A percentile compares a stretch with the other conserved stretches of the same genome.
phyloP scores from a whole-genome alignment of 2,797 vertebrate genomes.

The Pangasius larnaudii region DNA sequence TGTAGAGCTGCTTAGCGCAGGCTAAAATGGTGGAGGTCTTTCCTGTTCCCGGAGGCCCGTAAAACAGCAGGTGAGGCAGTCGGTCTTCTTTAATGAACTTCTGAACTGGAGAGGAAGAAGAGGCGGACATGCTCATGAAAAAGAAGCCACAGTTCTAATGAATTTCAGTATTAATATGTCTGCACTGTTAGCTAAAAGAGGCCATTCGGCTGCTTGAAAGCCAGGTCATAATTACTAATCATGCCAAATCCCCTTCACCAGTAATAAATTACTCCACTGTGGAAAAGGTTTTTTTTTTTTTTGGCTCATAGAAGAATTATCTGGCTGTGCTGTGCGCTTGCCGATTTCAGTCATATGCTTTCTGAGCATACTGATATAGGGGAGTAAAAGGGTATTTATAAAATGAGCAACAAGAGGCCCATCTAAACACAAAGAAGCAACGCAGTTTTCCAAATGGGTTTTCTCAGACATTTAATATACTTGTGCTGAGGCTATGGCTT shows the following conservation, averaged over 20 bases:
- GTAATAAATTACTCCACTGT: neutral
- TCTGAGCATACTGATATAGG: neutral
- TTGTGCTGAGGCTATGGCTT: neutral
- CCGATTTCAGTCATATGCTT: neutral
- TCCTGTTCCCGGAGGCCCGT: conserved; percentile 95
- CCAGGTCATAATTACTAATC: neutral
- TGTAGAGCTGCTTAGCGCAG: conserved; percentile 91
- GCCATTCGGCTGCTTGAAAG: neutral
- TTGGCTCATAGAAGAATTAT: neutral
- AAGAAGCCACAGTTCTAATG: neutral
- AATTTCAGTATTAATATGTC: neutral
- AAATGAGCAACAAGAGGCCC: neutral
- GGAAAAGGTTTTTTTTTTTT: neutral
- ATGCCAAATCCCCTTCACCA: neutral
- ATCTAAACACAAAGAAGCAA: neutral
- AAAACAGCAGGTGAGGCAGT: conserved; percentile 91
- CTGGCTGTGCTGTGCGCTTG: neutral
- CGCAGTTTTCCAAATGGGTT: neutral
- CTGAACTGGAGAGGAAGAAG: conserved; percentile 79
- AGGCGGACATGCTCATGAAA: neutral
- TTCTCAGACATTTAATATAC: neutral
- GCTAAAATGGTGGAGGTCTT: conserved; percentile 97
- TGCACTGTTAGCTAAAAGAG: neutral
- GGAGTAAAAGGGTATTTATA: neutral
- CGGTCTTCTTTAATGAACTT: conserved; percentile 92